Evolutionary conservation across 1,140 invertebrate genomes (phyloP).

Genomic region (Physella acuta): DNA sequence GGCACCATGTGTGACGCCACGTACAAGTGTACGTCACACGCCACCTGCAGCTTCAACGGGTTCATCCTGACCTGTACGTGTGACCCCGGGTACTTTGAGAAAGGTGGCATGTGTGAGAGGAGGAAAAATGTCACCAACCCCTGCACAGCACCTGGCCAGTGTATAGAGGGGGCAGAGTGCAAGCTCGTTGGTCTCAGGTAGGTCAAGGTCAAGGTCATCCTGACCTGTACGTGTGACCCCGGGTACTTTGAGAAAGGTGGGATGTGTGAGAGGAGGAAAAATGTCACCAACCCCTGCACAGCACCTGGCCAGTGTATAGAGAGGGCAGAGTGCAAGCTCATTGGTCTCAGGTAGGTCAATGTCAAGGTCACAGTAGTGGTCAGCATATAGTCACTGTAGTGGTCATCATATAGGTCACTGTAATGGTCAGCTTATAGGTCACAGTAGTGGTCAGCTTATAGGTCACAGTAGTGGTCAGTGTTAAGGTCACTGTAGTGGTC

Average conservation of each 20-base stretch:
- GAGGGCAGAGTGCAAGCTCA: constrained; percentile 13
- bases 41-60: constrained; percentile 12
- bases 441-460: too few species aligned
- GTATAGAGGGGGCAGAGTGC: constrained; percentile 22
- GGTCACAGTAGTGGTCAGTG: too few species aligned
- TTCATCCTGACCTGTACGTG: constrained; percentile 21
- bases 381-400: too few species aligned
- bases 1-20: constrained; percentile 1
- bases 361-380: too few species aligned
- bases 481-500: too few species aligned
- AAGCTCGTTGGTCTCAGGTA: background rate
- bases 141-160: constrained; percentile 19
- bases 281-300: constrained; percentile 21
- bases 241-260: constrained; percentile 20
- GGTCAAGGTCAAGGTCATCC: constrained; percentile 1
- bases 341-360: constrained; percentile 3
- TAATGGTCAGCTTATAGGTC: too few species aligned
- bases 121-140: constrained; percentile 26
- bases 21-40: constrained; percentile 25
- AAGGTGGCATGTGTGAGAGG: constrained; percentile 12
- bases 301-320: constrained; percentile 21
- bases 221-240: constrained; percentile 16
- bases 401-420: too few species aligned
- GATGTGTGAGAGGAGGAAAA: constrained; percentile 23
- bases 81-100: constrained; percentile 17